Base-by-base conservation (phyloP, 2,888 invertebrate genomes). In the Pheosia gnoma region DNA sequence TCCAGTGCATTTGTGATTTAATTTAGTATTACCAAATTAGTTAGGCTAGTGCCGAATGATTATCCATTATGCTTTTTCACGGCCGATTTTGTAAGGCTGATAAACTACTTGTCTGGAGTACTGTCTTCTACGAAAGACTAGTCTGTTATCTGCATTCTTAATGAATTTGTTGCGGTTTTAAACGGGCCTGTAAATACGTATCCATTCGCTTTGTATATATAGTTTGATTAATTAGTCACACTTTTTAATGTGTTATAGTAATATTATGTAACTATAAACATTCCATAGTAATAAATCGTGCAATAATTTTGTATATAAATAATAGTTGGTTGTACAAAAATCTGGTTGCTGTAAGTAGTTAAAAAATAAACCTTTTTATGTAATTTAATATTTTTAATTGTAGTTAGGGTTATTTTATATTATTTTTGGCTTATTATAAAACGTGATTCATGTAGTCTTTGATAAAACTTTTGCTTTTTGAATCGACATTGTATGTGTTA, bases 1-100 rank as follows among this genome's bases (percentile, higher is more conserved):
- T 85, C 82, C 84, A 85, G 82, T 89, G 87, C 85, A 89, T 90
- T 90, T 92, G 91, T 93, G 91, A 91, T 91, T 84, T 83, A 80
- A 82, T 80, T 83, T 87, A 86, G 82, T 56, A 41, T 36, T 11
- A 90, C 85, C 86, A 89, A 90, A 89, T 85, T 79, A 81, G 70
- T 74, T 25, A 25, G 25, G 76, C 83, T 86, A 84, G 85, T 88
- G 88, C 85, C 84, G 82, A 80, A 71, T 74, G 79, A 82, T 85
- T 84, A 81, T 85, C 81, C 77, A 55, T 38, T 47, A n/a, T 47
- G n/a, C 45, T 10, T 11, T 11, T 6, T 4, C 5, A 4, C 4
- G 47, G n/a, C 11, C 11, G 47, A 47, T 10, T 11, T 43, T 43
- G 43, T 47, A 10, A 4, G 47, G 5, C 11, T 47, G n/a, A n/a